These are phyloP conservation scores for Nymphalis polychloros DNA, from an alignment of 2,888 invertebrate species.

Conservation along the genomic window DNA sequence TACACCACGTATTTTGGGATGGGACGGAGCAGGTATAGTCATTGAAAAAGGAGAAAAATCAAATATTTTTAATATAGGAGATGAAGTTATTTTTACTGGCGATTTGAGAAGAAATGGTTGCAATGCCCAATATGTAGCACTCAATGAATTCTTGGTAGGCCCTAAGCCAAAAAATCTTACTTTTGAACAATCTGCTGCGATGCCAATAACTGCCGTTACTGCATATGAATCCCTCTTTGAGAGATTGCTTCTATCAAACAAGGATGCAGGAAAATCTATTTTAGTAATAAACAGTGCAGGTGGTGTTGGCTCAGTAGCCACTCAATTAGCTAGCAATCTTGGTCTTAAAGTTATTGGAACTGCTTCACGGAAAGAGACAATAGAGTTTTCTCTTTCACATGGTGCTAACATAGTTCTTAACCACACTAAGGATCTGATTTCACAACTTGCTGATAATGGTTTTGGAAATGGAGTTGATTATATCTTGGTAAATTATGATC, in stretches of 20 bases:
- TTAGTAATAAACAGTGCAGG: slow-evolving; percentile 72
- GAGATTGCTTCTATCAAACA: slow-evolving; percentile 60
- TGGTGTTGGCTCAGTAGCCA: slow-evolving; percentile 70
- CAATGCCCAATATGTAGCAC: slow-evolving; percentile 66
- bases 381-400: slow-evolving; percentile 53
- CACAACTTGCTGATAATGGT: slow-evolving; percentile 60
- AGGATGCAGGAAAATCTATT: slow-evolving; percentile 64
- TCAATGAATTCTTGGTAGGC: slow-evolving; percentile 62
- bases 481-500: slow-evolving; percentile 70
- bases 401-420: slow-evolving; percentile 67
- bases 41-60: slow-evolving; percentile 58
- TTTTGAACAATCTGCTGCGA: slow-evolving; percentile 72
- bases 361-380: slow-evolving; percentile 63
- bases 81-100: slow-evolving; percentile 70
- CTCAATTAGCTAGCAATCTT: slow-evolving; percentile 63
- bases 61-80: slow-evolving; percentile 59
- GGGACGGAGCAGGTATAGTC: slow-evolving; percentile 69
- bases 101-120: slow-evolving; percentile 62
- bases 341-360: slow-evolving; percentile 72
- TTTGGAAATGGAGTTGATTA: slow-evolving; percentile 64
- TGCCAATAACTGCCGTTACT: slow-evolving; percentile 67
- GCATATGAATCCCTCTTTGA: slow-evolving; percentile 68
- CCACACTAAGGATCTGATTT: slow-evolving; percentile 59
- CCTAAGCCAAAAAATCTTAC: slow-evolving; percentile 63
- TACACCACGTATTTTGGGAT: slow-evolving; percentile 63